Percentiles rank a stretch among this genome's conserved stretches.
phyloP scores from a whole-genome alignment of 2,888 invertebrate species.

The Smittia sp. region DNA sequence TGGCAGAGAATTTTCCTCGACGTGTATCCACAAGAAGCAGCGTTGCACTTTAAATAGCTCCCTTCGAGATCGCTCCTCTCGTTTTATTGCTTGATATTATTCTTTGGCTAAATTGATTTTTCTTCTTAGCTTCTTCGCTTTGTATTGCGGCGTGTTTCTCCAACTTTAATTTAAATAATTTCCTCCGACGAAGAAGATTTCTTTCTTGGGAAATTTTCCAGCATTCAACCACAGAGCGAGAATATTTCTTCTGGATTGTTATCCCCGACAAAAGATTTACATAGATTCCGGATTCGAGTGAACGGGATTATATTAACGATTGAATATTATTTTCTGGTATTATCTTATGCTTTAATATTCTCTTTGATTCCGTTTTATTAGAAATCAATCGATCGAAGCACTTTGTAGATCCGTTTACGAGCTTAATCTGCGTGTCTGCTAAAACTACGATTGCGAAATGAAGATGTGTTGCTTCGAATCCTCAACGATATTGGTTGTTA shows the following conservation, averaged over 20 bases:
- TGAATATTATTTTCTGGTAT: neutral
- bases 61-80: neutral
- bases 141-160: slow-evolving; percentile 23
- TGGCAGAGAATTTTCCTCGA: neutral
- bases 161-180: slow-evolving; percentile 24
- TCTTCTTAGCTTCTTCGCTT: slow-evolving; percentile 5
- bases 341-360: neutral
- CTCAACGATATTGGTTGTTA: neutral
- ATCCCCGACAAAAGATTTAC: neutral
- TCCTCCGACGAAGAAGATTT: neutral
- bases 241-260: neutral
- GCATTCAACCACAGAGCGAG: neutral
- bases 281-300: neutral
- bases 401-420: neutral
- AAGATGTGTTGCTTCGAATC: neutral
- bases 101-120: slow-evolving; percentile 32
- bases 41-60: slow-evolving; percentile 26
- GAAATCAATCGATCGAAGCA: slow-evolving; percentile 10
- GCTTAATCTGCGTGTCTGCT: neutral
- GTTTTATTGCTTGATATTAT: slow-evolving; percentile 33
- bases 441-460: neutral
- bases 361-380: neutral
- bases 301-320: neutral
- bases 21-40: neutral
- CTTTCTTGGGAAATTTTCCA: neutral